Evolutionary conservation across 2,888 invertebrate genomes (phyloP).

Genomic region (Ochlodes sylvanus): DNA sequence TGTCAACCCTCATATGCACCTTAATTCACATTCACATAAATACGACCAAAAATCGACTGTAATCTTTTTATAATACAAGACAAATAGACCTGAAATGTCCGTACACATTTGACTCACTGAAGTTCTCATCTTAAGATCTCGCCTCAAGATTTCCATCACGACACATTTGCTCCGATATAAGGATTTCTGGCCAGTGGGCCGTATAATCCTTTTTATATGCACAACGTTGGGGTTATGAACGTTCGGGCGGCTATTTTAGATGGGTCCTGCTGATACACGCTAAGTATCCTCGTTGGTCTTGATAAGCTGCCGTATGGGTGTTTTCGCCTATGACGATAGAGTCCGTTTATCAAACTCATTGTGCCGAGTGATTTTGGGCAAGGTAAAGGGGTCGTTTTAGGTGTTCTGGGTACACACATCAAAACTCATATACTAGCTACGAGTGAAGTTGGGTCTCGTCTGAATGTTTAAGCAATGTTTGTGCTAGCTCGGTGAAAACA

Average conservation of each 20-base stretch:
- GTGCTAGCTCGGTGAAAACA: background rate
- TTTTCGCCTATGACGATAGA: conserved; percentile 23
- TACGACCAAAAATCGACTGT: background rate
- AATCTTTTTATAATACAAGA: background rate
- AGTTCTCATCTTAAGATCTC: conserved; percentile 10
- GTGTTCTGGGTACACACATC: conserved; percentile 5
- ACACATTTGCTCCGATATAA: conserved; percentile 27
- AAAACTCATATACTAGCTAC: background rate
- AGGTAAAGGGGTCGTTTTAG: conserved; percentile 8
- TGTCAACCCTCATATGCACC: background rate
- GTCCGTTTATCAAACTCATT: conserved; percentile 27
- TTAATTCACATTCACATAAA: background rate
- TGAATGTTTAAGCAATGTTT: background rate
- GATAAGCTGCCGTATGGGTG: conserved; percentile 33
- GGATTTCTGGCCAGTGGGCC: conserved; percentile 15
- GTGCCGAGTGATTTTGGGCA: conserved; percentile 17
- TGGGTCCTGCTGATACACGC: conserved; percentile 26
- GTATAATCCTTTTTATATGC: conserved; percentile 36
- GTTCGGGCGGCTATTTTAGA: conserved; percentile 29
- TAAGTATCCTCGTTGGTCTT: conserved; percentile 24
- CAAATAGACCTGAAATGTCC: background rate
- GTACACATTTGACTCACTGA: conserved; percentile 10
- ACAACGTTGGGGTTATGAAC: conserved; percentile 27
- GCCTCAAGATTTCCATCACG: conserved; percentile 21
- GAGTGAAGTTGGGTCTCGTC: background rate